A percentile compares a stretch with the other conserved stretches of the same genome.
Conservation (phyloP, 2,113 vertebrate species). For the Symphodus melops region DNA sequence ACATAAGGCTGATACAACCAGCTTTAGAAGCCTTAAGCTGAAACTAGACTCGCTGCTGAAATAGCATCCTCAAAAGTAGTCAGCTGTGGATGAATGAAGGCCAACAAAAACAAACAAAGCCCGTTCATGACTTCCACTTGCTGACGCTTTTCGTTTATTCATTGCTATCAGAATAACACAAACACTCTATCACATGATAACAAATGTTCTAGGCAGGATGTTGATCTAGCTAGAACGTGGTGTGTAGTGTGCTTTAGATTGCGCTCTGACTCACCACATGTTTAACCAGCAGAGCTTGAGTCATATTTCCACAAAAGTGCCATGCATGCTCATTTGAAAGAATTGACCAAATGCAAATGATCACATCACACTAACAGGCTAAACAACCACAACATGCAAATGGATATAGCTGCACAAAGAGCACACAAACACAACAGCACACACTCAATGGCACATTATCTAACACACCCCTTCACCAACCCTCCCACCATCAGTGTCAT, state of each 20-base stretch:
- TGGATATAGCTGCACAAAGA: constrained; percentile 20
- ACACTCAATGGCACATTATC: neutral
- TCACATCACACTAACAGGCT: neutral
- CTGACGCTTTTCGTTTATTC: constrained; percentile 19
- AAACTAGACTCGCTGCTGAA: neutral
- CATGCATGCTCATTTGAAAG: neutral
- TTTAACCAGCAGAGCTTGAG: constrained; percentile 9
- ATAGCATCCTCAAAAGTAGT: neutral
- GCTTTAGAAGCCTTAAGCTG: neutral
- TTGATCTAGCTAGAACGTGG: neutral
- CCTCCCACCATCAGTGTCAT: neutral
- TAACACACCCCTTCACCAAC: neutral
- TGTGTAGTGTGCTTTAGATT: constrained; percentile 10
- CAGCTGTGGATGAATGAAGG: neutral
- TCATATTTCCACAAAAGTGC: constrained; percentile 22
- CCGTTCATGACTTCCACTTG: neutral
- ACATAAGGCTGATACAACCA: neutral
- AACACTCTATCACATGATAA: constrained; percentile 5
- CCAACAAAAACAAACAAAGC: neutral
- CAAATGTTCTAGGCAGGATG: constrained; percentile 16
- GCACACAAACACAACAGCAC: neutral
- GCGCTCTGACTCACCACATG: constrained; percentile 53
- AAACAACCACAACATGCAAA: constrained; percentile 13
- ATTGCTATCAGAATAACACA: neutral
- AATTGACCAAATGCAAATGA: neutral